Evolutionary conservation across 2,113 vertebrate genomes (phyloP).

Genomic region (Brienomyrus longianalis): DNA sequence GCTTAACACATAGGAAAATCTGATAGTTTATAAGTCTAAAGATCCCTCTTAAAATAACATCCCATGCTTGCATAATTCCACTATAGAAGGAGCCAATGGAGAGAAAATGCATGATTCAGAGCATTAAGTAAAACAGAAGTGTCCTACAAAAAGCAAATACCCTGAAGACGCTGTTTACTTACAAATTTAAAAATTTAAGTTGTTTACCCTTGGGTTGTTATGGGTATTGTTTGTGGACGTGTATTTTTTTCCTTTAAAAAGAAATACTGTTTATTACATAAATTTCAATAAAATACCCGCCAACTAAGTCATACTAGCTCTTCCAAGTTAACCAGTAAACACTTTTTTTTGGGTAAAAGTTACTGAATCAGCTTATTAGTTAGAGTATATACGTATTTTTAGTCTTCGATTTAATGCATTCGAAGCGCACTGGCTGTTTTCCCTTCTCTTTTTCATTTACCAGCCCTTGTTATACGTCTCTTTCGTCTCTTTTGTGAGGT

Average conservation of each 20-base stretch:
- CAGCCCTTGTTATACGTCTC: background rate
- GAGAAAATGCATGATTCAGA: constrained; percentile 30
- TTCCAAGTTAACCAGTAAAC: constrained; percentile 19
- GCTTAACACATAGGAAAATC: background rate
- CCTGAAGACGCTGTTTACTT: constrained; percentile 21
- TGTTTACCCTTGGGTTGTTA: background rate
- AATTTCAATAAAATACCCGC: constrained; percentile 23
- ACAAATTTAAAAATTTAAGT: constrained; percentile 23
- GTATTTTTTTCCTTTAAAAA: background rate
- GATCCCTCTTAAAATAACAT: constrained; percentile 36
- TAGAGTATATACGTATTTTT: background rate
- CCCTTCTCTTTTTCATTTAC: background rate
- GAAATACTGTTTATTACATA: background rate
- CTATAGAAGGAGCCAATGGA: constrained; percentile 35
- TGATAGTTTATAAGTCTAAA: background rate
- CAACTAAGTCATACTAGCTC: background rate
- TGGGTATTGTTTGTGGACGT: background rate
- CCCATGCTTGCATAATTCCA: constrained; percentile 44
- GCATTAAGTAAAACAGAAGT: background rate
- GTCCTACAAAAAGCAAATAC: background rate
- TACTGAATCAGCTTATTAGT: background rate
- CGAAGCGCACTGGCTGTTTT: background rate
- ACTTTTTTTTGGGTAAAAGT: background rate
- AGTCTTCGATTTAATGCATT: background rate
- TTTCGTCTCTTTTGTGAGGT: background rate